Evolutionary conservation across 2,797 vertebrate species (phyloP), one percentile per base, ranked within the genome.

Genomic region (Chaetodon trifasciatus): DNA sequence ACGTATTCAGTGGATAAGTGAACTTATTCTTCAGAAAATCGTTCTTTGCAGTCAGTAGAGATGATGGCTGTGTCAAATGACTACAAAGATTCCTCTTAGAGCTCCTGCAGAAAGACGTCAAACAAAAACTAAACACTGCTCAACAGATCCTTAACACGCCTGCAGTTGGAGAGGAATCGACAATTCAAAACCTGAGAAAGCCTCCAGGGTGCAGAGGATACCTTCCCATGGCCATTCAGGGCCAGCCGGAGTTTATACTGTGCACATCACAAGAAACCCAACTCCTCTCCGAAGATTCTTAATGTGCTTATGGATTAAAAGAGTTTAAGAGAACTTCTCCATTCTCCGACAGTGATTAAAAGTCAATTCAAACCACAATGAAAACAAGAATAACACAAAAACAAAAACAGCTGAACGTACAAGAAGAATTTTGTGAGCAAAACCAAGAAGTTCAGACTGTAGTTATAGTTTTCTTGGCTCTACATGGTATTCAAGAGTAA

Each of bases 211-310:
- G 60, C 47, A 47, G 44, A 66, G 39, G 52, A 74, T 60, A 67
- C 55, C 50, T 74, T 86, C 64, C 64, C 56, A 77, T 86, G 81
- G 40, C 61, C 72, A 77, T 84, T 88, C 79, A 74, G 55, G 76
- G 75, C 63, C 79, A 70, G 58, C 78, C 73, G 69, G 44, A 86
- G 79, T 78, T 72, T 85, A 74, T 61, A 55, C 75, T 78, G 70
- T 24, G 74, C 81, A 88, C 83, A 83, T 74, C 81, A 78, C 1
- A 7, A 70, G 92, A 92, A 94, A 93, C 85, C 82, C 60, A 91
- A 93, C 87, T 88, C 88, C 64, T 0, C 71, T 57, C 46, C 1
- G n/a, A 74, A 85, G 76, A 92, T 93, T 94, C 78, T 89, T 88
- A 62, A 79, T 66, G 49, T 88, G 77, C 85, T 87, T 75, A 60